These are phyloP conservation scores for Semaprochilodus insignis DNA, from an alignment of 2,797 vertebrate genomes.

Conservation along the genomic window DNA sequence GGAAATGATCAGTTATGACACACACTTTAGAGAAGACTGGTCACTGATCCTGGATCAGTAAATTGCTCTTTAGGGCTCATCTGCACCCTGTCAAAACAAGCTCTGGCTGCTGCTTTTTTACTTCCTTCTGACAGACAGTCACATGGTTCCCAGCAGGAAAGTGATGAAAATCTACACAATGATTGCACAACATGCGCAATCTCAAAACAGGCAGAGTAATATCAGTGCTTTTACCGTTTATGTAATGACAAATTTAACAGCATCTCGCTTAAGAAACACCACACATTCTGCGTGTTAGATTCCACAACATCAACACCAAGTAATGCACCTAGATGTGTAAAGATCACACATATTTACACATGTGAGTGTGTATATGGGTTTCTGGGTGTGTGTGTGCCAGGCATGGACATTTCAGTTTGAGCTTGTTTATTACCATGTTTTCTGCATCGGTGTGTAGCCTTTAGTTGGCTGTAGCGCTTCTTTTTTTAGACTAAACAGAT, in stretches of 20 bases:
- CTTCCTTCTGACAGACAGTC: not conserved
- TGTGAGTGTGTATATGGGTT: not conserved
- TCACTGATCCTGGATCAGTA: not conserved
- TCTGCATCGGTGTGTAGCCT: too few species aligned
- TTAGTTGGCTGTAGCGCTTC: too few species aligned
- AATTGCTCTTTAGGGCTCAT: not conserved
- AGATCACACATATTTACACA: not conserved
- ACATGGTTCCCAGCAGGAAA: conserved; percentile 3
- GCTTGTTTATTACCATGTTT: too few species aligned
- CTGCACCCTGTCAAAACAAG: not conserved
- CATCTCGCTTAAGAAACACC: not conserved
- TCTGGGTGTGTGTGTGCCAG: not conserved
- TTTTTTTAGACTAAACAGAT: too few species aligned
- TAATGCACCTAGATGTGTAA: not conserved
- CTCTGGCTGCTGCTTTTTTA: not conserved
- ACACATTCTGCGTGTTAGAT: too few species aligned
- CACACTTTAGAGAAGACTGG: not conserved
- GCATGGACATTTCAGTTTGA: too few species aligned
- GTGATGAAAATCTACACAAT: not conserved
- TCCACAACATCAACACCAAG: not conserved
- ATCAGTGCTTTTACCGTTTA: not conserved
- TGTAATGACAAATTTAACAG: not conserved
- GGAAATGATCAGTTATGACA: not conserved
- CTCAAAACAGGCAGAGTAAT: not conserved
- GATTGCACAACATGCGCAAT: not conserved